Evolutionary conservation across 1,140 invertebrate species (phyloP).

Genomic region (Bombus confusus): DNA sequence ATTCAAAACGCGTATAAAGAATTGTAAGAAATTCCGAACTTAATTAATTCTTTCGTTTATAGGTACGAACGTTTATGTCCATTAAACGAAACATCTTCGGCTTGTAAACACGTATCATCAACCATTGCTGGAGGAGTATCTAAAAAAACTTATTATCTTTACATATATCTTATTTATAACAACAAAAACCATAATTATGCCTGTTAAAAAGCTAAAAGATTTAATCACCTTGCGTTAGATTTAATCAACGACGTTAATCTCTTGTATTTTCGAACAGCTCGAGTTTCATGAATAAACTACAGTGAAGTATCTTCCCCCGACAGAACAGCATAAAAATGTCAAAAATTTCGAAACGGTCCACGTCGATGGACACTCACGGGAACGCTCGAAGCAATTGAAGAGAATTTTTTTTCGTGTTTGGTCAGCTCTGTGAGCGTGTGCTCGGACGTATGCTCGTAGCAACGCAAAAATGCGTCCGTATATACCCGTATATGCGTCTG

Average conservation of each 20-base stretch:
- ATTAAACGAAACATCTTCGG: neutral
- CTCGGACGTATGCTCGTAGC: neutral
- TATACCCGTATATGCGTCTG: slow-evolving; percentile 68
- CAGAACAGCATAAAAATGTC: slow-evolving; percentile 27
- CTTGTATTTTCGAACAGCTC: neutral
- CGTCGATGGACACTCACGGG: slow-evolving; percentile 14
- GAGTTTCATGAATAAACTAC: neutral
- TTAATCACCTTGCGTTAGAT: too few relatives aligned
- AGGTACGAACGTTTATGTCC: too few relatives aligned
- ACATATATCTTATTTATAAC: too few relatives aligned
- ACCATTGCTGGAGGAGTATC: neutral
- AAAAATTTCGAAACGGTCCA: slow-evolving; percentile 24
- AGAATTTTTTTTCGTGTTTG: slow-evolving; percentile 31
- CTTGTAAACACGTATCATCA: neutral
- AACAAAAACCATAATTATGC: too few relatives aligned
- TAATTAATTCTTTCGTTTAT: neutral
- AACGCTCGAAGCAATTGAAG: slow-evolving; percentile 37
- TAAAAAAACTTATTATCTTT: too few relatives aligned
- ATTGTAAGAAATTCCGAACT: neutral
- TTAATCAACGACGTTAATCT: too few relatives aligned
- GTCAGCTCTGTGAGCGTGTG: neutral
- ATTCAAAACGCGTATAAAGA: neutral
- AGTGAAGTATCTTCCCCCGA: neutral
- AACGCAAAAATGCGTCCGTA: slow-evolving; percentile 60
- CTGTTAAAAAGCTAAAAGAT: too few relatives aligned